These are phyloP conservation scores for Pollenia angustigena DNA, from an alignment of 2,888 invertebrate species.

Conservation along the genomic window DNA sequence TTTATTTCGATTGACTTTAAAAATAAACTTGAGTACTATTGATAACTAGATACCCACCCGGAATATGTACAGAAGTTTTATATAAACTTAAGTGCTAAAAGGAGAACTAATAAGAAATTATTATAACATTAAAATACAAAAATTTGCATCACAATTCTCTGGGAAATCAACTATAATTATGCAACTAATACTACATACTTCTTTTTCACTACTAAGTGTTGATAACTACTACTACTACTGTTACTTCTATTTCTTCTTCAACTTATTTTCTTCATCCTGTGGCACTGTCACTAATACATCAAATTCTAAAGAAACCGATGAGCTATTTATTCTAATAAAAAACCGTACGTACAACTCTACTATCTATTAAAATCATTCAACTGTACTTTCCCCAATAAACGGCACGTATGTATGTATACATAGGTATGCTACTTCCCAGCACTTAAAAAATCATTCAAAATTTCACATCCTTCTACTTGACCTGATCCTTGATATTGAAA, in stretches of 20 bases:
- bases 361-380: slow-evolving; percentile 43
- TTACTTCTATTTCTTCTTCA: slow-evolving; percentile 50
- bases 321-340: slow-evolving; percentile 27
- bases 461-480: slow-evolving; percentile 16
- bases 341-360: slow-evolving; percentile 51
- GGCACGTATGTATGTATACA: slow-evolving; percentile 41
- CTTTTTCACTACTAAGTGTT: slow-evolving; percentile 38
- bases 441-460: slow-evolving; percentile 13
- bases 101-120: neutral
- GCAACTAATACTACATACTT: slow-evolving; percentile 40
- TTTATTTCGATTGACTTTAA: neutral
- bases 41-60: too few relatives aligned
- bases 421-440: slow-evolving; percentile 41
- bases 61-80: neutral
- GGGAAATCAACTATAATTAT: slow-evolving; percentile 49
- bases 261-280: slow-evolving; percentile 44
- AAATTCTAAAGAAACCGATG: slow-evolving; percentile 42
- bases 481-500: slow-evolving; percentile 4
- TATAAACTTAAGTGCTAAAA: neutral
- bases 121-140: neutral
- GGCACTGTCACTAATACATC: slow-evolving; percentile 36
- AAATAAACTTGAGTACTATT: too few relatives aligned
- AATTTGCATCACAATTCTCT: slow-evolving; percentile 29
- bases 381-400: slow-evolving; percentile 30
- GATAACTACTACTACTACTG: slow-evolving; percentile 23